phyloP scores from a whole-genome alignment of 2,797 vertebrate species.

The Sardinella longiceps region DNA sequence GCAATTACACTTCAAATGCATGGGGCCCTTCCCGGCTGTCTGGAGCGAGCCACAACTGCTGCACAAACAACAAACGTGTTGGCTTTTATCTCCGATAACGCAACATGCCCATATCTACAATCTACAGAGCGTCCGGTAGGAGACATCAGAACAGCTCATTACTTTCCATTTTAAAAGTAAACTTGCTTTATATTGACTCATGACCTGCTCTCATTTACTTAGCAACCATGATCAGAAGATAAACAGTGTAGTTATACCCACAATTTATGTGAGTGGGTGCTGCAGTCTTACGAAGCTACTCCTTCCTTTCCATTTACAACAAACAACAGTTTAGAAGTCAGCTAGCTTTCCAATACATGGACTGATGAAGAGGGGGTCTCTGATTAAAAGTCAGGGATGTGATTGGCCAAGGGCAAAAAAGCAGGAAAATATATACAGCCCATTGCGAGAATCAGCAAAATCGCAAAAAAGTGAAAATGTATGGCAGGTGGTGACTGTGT shows the following conservation, averaged over 20 bases:
- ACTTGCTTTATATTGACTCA: background rate
- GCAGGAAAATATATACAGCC: too few species aligned
- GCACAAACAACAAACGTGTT: slow-evolving; percentile 2
- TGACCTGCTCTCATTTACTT: background rate
- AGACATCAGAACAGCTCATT: background rate
- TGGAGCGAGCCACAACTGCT: background rate
- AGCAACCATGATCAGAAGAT: too few species aligned
- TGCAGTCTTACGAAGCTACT: too few species aligned
- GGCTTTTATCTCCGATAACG: background rate
- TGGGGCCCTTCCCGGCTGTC: background rate
- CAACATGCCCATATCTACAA: background rate
- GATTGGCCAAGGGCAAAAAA: too few species aligned
- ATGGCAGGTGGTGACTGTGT: background rate
- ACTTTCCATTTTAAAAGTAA: background rate
- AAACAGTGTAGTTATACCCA: too few species aligned
- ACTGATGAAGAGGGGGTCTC: background rate
- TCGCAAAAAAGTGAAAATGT: too few species aligned
- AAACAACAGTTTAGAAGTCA: background rate
- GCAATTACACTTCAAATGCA: slow-evolving; percentile 24
- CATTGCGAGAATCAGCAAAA: too few species aligned
- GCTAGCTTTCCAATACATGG: background rate
- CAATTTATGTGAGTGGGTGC: too few species aligned
- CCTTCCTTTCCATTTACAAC: background rate
- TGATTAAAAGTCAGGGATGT: background rate
- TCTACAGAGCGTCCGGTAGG: background rate